phyloP scores from a whole-genome alignment of 2,797 vertebrate genomes.

The Danio jaintianensis region DNA sequence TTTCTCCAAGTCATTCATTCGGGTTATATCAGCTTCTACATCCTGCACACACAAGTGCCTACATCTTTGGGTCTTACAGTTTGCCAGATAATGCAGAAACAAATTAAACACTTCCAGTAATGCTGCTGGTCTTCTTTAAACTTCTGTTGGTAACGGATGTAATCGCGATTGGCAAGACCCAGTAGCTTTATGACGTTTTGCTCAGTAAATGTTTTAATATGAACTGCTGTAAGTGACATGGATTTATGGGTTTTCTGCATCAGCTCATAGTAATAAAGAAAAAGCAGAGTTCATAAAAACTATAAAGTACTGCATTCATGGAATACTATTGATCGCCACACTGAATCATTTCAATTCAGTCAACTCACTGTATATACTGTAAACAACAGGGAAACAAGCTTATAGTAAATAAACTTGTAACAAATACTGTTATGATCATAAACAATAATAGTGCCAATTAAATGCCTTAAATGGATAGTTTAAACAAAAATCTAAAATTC shows the following conservation, averaged over 20 bases:
- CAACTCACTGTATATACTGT: background rate
- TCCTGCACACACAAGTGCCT: background rate
- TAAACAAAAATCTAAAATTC: too few relatives aligned
- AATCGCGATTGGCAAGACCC: background rate
- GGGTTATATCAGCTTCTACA: constrained; percentile 3
- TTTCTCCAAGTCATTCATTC: constrained; percentile 30
- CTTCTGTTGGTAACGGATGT: background rate
- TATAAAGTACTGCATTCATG: background rate
- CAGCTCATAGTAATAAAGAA: constrained; percentile 1
- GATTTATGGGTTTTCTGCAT: background rate
- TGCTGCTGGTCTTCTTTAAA: background rate
- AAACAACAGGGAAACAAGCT: background rate
- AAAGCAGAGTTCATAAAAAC: constrained; percentile 3
- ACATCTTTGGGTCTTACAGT: constrained; percentile 16
- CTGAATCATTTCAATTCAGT: background rate
- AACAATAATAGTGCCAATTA: too few relatives aligned
- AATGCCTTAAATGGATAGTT: too few relatives aligned
- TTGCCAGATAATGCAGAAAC: constrained; percentile 26
- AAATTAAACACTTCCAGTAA: constrained; percentile 11
- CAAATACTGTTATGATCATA: background rate
- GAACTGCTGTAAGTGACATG: background rate
- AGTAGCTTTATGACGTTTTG: background rate
- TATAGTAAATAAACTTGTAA: background rate
- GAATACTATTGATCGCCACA: background rate
- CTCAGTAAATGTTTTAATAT: background rate